Base-by-base conservation (phyloP, 2,888 invertebrate species). In the Coecobrya sp. region DNA sequence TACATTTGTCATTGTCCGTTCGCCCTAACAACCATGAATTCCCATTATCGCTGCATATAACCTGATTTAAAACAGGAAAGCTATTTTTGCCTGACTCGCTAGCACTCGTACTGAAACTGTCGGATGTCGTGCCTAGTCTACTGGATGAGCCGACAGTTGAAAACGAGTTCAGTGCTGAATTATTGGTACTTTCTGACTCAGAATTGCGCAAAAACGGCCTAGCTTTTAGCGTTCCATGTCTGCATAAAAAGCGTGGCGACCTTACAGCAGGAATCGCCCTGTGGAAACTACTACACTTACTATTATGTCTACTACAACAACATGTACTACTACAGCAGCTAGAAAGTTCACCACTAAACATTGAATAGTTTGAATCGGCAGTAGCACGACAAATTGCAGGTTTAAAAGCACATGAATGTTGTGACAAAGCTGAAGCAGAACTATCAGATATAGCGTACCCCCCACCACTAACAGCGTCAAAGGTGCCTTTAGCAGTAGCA, bases 61-160 rank as follows among this genome's bases (percentile, higher is more conserved):
- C 55, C 49, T 81, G 79, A 22, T 49, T 59, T 2, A 89, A 16
- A 7, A 70, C 42, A 5, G 82, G 55, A 10, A 25, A 70, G 42
- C 70, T 85, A 49, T 62, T 84, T 22, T 30, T 42, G 1, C 73
- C 55, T 4, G 84, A 87, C 25, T 86, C 86, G n/a, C 87, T 91
- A 36, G 92, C 55, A 65, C 42, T 92, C 8, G 85, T 85, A 25
- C 65, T 84, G n/a, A 92, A 92, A 79, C 92, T 92, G 22, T 88
- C 92, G 7, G 82, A 76, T 10, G 88, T 92, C 11, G 22, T 36
- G 11, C 62, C 62, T 79, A 79, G 42, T 42, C 82, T 62, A 22
- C 22, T 52, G 0, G 81, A 89, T 52, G 89, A 82, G 10, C 79
- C 85, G 19, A 91, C 2, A 16, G 91, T 87, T 11, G 91, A 87